phyloP scores from a whole-genome alignment of 2,797 vertebrate genomes.

The Alauda arvensis region DNA sequence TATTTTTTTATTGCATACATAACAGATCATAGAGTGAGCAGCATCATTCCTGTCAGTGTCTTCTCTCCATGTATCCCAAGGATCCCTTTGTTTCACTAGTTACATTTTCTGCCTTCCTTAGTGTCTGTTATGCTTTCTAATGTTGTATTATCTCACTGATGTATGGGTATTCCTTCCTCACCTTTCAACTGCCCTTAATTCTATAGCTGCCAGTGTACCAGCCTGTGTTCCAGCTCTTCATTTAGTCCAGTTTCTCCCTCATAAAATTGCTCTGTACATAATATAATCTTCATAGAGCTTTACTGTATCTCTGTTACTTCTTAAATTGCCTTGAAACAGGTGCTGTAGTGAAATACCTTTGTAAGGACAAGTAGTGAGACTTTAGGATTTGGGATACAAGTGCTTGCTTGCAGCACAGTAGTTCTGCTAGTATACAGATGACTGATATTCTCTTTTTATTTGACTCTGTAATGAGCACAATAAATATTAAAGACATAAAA shows the following conservation, averaged over 20 bases:
- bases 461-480: not conserved
- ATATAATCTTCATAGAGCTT: not conserved
- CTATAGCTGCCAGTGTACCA: not conserved
- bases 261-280: not conserved
- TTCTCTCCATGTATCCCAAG: not conserved
- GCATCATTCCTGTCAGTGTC: not conserved
- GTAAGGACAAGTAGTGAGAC: not conserved
- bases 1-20: not conserved
- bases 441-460: not conserved
- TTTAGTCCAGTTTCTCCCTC: not conserved
- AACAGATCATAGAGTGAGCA: not conserved
- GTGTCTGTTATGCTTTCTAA: not conserved
- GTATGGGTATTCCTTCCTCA: not conserved
- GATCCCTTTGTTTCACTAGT: not conserved
- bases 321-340: not conserved
- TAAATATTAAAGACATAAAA: not conserved
- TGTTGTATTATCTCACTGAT: not conserved
- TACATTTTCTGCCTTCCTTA: not conserved
- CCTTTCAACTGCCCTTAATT: not conserved
- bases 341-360: not conserved
- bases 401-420: not conserved
- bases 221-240: not conserved
- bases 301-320: not conserved
- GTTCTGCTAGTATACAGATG: not conserved
- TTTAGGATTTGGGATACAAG: fast-evolving